Conservation (phyloP, 1,140 invertebrate genomes). For the Protaetia brevitarsis region DNA sequence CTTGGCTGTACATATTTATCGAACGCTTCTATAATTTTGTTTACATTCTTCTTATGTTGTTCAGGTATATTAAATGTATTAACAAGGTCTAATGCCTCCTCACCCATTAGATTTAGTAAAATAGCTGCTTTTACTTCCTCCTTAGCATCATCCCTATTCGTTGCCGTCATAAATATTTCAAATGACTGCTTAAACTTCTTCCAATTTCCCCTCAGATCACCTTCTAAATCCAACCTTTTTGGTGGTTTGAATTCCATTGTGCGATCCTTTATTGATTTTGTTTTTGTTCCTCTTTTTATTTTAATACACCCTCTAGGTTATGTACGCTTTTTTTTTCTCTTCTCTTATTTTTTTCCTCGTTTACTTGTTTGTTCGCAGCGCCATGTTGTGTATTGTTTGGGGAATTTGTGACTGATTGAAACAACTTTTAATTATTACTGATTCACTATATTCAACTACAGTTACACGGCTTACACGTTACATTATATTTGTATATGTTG, state of each 20-base stretch:
- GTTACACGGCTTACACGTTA: too few species aligned
- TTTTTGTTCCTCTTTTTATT: too few species aligned
- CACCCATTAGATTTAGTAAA: neutral
- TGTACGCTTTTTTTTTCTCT: too few species aligned
- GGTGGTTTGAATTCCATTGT: neutral
- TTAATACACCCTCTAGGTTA: too few species aligned
- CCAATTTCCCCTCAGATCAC: neutral
- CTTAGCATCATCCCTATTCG: neutral
- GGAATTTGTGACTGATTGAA: too few species aligned
- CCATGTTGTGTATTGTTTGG: too few species aligned
- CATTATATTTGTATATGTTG: too few species aligned
- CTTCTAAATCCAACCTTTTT: neutral
- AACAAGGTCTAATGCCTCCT: neutral
- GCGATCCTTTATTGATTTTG: too few species aligned
- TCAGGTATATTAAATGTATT: neutral
- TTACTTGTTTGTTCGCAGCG: too few species aligned
- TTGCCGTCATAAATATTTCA: constrained; percentile 22
- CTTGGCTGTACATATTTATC: neutral
- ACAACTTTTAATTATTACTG: too few species aligned
- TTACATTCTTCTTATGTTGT: neutral
- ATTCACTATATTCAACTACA: too few species aligned
- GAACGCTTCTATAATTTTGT: neutral
- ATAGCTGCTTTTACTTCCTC: neutral
- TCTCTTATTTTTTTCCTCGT: too few species aligned
- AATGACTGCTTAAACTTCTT: constrained; percentile 7